Conservation (phyloP, 2,888 invertebrate species). For the Amblyteles armatorius region DNA sequence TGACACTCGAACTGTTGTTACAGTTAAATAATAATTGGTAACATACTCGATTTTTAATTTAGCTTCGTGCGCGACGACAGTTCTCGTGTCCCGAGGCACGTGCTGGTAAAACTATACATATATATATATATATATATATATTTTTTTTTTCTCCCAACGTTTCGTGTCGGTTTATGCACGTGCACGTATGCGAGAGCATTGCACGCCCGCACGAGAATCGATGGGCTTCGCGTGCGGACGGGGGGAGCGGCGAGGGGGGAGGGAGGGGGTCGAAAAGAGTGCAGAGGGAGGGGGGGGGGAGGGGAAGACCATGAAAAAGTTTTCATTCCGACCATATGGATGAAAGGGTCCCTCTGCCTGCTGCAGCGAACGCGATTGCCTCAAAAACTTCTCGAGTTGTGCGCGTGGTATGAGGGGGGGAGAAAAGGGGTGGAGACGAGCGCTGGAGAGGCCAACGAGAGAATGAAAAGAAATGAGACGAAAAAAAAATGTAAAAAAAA, state of each 20-base stretch:
- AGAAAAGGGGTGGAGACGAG: conserved; percentile 22
- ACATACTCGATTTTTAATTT: background rate
- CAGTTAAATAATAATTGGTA: background rate
- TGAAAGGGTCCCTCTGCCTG: conserved; percentile 17
- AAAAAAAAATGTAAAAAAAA: background rate
- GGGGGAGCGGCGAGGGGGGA: conserved; percentile 13
- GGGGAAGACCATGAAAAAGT: conserved; percentile 57
- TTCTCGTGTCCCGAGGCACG: background rate
- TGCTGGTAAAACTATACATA: conserved; percentile 11
- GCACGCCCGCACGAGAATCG: conserved; percentile 38
- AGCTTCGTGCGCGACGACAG: background rate
- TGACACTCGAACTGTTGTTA: background rate
- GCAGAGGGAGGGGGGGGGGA: conserved; percentile 29
- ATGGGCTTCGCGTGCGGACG: conserved; percentile 31
- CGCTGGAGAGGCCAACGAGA: conserved; percentile 25
- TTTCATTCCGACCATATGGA: conserved; percentile 57
- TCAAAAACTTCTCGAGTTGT: conserved; percentile 47
- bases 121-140: too few relatives aligned
- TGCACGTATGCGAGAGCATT: conserved; percentile 54
- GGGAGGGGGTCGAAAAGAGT: conserved; percentile 28
- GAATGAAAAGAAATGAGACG: conserved; percentile 39
- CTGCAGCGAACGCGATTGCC: conserved; percentile 37
- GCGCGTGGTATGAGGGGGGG: conserved; percentile 27
- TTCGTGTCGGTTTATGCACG: conserved; percentile 35
- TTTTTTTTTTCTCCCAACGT: background rate